Base-by-base conservation (phyloP, 1,140 invertebrate genomes). In the Achroia grisella region DNA sequence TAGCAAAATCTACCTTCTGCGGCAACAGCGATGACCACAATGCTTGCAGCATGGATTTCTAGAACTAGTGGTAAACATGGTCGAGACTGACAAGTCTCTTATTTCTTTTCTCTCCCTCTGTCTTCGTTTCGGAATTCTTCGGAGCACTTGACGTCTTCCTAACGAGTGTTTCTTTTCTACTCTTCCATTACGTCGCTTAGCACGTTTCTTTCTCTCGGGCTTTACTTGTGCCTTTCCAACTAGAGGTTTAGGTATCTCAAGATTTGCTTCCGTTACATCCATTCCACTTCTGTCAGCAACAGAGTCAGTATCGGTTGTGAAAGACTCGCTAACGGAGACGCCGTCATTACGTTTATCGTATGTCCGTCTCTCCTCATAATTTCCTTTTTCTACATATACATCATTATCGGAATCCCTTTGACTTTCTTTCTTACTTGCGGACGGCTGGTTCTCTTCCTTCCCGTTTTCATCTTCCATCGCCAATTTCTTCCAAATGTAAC, bases 11-110 rank as follows among this genome's bases (percentile, higher is more conserved):
- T 72, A 75, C 74, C 68, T 71, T 69, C 63, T 61, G 42, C 53
- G 47, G 36, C 68, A 75, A 33, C 71, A 75, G 8, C 68, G 66
- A 41, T 75, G 71, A 2, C 72, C 70, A 32, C 74, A 78, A 27
- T 53, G 54, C 10, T 58, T 41, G 42, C 71, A 75, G 1, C 37
- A 35, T 4, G 55, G 58, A 10, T 39, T 56, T 4, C 39, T 48
- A 12, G 44, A 47, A 1, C 52, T 48, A 11, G 47, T 53, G 13
- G 62, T 53, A 33, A 65, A 72, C 2, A 72, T 57, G 6, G 69
- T 66, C 0, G 73, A 69, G 8, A 64, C 48, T 12, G 73, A 74
- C 12, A 56, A 10, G 47, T 29, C 56, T 39, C n/a, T 34, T 23
- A 23, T 23, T 34, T 37, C 44, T 63, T 39, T 51, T 56, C 29